Conservation (phyloP, 2,888 invertebrate species). For the Doris montereyensis region DNA sequence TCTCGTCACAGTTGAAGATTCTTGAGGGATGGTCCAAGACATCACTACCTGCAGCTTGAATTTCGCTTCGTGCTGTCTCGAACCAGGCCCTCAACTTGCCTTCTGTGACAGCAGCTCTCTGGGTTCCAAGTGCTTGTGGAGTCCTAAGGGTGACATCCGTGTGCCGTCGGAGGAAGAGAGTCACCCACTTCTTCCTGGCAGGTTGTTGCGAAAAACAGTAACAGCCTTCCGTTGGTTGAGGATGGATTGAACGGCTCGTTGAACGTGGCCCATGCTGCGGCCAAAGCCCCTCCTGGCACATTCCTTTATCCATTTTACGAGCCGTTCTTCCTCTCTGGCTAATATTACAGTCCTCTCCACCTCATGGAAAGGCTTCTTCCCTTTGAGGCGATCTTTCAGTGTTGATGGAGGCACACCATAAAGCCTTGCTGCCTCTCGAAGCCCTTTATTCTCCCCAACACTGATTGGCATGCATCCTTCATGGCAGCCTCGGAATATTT, state of each 20-base stretch:
- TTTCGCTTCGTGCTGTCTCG: neutral
- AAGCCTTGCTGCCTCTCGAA: too few relatives aligned
- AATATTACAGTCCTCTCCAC: too few relatives aligned
- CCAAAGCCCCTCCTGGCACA: constrained; percentile 1
- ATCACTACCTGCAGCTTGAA: constrained; percentile 7
- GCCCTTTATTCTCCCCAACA: too few relatives aligned
- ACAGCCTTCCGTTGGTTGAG: neutral
- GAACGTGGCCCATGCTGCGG: neutral
- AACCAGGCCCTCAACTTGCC: neutral
- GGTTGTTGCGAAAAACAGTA: constrained; percentile 1
- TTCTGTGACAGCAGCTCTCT: neutral
- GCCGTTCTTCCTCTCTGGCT: neutral
- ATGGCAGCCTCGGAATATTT: too few relatives aligned
- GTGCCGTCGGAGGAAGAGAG: neutral
- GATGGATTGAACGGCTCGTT: neutral
- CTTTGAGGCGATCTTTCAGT: too few relatives aligned
- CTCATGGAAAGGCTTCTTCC: too few relatives aligned
- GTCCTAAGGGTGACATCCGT: neutral
- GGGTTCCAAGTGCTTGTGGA: neutral
- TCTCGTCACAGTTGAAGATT: constrained; percentile 2
- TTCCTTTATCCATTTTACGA: neutral
- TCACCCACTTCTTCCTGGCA: constrained; percentile 1
- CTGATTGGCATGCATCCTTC: too few relatives aligned
- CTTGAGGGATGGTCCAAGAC: neutral
- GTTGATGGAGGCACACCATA: too few relatives aligned